Evolutionary conservation across 1,140 invertebrate genomes (phyloP).

Genomic region (Platyura marginata): DNA sequence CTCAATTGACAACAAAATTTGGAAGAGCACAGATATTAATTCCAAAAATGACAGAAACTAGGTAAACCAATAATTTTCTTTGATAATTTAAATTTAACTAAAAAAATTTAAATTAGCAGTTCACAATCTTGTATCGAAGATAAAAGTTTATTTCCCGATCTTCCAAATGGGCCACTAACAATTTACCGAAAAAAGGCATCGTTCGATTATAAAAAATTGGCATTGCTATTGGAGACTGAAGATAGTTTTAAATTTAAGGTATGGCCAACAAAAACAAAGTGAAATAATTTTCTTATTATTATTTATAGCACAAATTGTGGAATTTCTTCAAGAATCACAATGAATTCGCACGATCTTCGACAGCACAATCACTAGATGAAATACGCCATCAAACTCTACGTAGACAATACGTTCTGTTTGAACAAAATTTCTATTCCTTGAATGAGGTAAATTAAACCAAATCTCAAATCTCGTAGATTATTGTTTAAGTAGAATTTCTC

Average conservation of each 20-base stretch:
- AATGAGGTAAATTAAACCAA: constrained; percentile 29
- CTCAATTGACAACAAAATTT: no score
- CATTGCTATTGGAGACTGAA: constrained; percentile 45
- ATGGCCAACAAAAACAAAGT: constrained; percentile 6
- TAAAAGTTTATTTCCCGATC: constrained; percentile 29
- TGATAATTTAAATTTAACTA: no score
- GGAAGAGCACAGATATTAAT: no score
- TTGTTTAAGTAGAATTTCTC: constrained; percentile 13
- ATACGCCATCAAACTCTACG: constrained; percentile 36
- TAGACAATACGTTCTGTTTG: constrained; percentile 37
- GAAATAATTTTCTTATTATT: no score
- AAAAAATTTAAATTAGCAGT: no score
- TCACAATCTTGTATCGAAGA: no score
- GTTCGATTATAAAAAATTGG: constrained; percentile 72
- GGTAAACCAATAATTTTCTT: no score
- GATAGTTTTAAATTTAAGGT: constrained; percentile 36
- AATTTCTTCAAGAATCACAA: constrained; percentile 56
- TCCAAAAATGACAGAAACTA: no score
- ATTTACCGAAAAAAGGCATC: constrained; percentile 51
- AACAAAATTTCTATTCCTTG: constrained; percentile 39
- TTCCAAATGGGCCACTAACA: constrained; percentile 53
- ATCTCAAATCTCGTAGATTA: constrained; percentile 21
- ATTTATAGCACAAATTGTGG: constrained; percentile 52
- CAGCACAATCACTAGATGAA: constrained; percentile 37
- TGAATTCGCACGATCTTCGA: constrained; percentile 40